Conservation (phyloP, 2,113 vertebrate species). For the Neomonachus schauinslandi region DNA sequence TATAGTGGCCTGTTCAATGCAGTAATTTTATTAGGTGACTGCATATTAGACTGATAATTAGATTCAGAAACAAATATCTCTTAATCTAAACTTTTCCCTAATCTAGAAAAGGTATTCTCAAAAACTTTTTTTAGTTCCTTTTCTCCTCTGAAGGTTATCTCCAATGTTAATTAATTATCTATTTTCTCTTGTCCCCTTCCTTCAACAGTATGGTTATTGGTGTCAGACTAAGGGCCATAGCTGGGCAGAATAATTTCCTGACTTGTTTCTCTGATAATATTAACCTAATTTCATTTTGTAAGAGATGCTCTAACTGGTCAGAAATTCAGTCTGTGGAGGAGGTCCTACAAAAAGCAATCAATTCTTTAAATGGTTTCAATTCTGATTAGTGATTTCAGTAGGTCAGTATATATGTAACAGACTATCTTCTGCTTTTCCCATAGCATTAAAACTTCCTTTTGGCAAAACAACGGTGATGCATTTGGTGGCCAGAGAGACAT, state of each 20-base stretch:
- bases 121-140: not conserved
- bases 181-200: not conserved
- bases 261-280: not conserved
- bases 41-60: not conserved
- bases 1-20: not conserved
- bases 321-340: not conserved
- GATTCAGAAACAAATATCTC: not conserved
- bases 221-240: not conserved
- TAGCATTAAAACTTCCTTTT: slow-evolving; percentile 98
- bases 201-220: not conserved
- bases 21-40: not conserved
- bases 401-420: not conserved
- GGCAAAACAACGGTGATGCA: slow-evolving; percentile 99
- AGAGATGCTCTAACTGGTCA: not conserved
- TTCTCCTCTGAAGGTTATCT: not conserved
- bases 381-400: not conserved
- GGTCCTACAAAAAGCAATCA: not conserved
- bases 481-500: slow-evolving; percentile 99
- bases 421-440: slow-evolving; percentile 63
- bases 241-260: not conserved
- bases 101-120: not conserved
- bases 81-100: not conserved
- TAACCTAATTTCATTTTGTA: slow-evolving; percentile 30
- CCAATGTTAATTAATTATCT: not conserved
- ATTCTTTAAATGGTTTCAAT: not conserved